Evolutionary conservation across 30 jellyfish, hydroid and myxozoan genomes (phyloP), one percentile per base, ranked within the genome.

Genomic region (Cassiopea andromeda): DNA sequence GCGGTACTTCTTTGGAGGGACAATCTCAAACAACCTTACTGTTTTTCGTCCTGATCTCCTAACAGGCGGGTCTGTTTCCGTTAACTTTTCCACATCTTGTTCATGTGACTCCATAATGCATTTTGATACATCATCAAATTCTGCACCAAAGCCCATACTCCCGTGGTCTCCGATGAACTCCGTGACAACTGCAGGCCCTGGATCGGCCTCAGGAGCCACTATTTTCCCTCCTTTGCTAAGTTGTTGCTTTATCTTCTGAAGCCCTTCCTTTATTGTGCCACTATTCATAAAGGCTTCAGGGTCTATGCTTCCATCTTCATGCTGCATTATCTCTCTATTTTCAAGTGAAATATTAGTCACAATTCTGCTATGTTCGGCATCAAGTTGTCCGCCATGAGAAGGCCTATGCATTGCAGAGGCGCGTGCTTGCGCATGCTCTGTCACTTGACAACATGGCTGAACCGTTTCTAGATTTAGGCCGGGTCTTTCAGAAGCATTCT

Each of bases 121-220:
- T 75, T 87, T 87, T 48, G 89, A 76, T 47, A 54, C 60, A 12
- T 87, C 94, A 54, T 87, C 89, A 2, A 76, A 71, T n/a, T 87
- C 94, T 13, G 48, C 84, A 10, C 72, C 67, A 50, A 87, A 87
- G 61, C 86, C 72, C 2, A 64, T 64, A 17, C n/a, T 50, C 48
- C 78, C 94, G 72, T 69, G 67, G 77, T 70, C 86, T 54, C 86
- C 94, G 46, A 87, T 87, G 75, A 87, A 87, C 43, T 87, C 89
- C 7, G 94, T 87, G 60, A 87, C 94, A 59, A 87, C 94, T 44
- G 94, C 94, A 48, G 94, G 94, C 38, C 89, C 94, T 7, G 89
- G 48, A 48, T 82, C 94, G 27, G 89, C 38, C 38, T 82, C 82
- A 46, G 82, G 74, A 60, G 69, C 14, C 48, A 70, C 73, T 16